Conservation (phyloP, 2,113 vertebrate genomes). For the Pongo abelii region DNA sequence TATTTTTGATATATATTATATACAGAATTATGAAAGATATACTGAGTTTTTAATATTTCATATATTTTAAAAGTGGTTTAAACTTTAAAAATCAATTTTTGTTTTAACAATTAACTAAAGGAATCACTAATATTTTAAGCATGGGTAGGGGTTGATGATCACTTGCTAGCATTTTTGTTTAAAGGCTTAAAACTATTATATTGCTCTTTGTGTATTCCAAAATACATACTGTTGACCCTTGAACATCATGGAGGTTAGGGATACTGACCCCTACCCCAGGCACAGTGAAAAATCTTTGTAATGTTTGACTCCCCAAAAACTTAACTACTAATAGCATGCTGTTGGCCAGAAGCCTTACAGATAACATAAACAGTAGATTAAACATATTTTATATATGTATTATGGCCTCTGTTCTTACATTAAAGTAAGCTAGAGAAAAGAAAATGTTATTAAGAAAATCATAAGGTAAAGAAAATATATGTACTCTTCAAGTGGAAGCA, state of each 20-base stretch:
- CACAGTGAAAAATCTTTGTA: neutral
- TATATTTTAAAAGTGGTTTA: neutral
- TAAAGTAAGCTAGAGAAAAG: neutral
- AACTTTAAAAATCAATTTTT: slow-evolving; percentile 7
- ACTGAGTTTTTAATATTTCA: neutral
- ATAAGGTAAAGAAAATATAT: neutral
- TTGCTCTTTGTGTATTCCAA: neutral
- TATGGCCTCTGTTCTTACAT: neutral
- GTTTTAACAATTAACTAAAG: neutral
- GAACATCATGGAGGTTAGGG: neutral
- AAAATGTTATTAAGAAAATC: neutral
- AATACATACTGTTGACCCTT: neutral
- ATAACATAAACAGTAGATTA: neutral
- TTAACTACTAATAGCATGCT: neutral
- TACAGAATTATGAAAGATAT: neutral
- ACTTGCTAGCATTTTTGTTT: neutral
- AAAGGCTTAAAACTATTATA: neutral
- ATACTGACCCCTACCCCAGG: neutral
- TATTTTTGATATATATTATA: neutral
- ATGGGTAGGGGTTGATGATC: neutral
- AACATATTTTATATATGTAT: neutral
- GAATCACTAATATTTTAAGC: neutral
- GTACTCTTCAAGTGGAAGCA: neutral
- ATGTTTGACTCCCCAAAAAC: neutral
- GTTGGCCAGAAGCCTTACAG: neutral